Evolutionary conservation across 30 jellyfish, hydroid and myxozoan genomes (phyloP).

Genomic region (Nemopilema nomurai): DNA sequence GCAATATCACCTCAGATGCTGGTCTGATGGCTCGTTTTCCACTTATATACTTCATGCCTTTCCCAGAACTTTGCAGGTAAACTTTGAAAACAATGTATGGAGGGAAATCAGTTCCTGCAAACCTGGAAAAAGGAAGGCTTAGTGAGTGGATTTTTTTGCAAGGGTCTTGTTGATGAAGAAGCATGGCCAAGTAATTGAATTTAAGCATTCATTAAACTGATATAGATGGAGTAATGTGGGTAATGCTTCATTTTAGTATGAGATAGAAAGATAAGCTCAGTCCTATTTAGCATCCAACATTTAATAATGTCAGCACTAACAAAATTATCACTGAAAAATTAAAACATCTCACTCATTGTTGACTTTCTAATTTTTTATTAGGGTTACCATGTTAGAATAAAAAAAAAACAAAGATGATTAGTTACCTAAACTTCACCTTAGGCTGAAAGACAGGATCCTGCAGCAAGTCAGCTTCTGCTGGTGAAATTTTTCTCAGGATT

Average conservation of each 20-base stretch:
- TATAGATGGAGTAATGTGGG: too few relatives aligned
- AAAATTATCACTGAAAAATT: too few relatives aligned
- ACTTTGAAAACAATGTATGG: constrained; percentile 88
- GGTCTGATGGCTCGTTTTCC: constrained; percentile 84
- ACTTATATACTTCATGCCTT: constrained; percentile 75
- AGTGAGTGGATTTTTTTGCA: too few relatives aligned
- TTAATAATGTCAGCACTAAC: too few relatives aligned
- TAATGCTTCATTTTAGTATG: background rate
- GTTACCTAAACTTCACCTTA: constrained; percentile 76
- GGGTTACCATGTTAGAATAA: too few relatives aligned
- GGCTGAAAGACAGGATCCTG: constrained; percentile 88
- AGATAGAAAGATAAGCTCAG: background rate
- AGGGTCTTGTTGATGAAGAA: too few relatives aligned
- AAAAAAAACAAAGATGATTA: background rate
- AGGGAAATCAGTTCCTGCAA: constrained; percentile 89
- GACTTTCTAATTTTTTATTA: too few relatives aligned
- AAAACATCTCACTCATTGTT: too few relatives aligned
- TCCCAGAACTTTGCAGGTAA: constrained; percentile 74
- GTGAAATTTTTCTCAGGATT: constrained; percentile 70
- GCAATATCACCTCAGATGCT: constrained; percentile 77
- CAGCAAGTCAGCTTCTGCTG: constrained; percentile 80
- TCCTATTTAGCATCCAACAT: too few relatives aligned
- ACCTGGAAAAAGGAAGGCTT: constrained; percentile 30
- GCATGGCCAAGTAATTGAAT: too few relatives aligned
- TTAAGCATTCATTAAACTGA: too few relatives aligned